phyloP scores from a whole-genome alignment of 1,140 invertebrate species.

The Platyura marginata region DNA sequence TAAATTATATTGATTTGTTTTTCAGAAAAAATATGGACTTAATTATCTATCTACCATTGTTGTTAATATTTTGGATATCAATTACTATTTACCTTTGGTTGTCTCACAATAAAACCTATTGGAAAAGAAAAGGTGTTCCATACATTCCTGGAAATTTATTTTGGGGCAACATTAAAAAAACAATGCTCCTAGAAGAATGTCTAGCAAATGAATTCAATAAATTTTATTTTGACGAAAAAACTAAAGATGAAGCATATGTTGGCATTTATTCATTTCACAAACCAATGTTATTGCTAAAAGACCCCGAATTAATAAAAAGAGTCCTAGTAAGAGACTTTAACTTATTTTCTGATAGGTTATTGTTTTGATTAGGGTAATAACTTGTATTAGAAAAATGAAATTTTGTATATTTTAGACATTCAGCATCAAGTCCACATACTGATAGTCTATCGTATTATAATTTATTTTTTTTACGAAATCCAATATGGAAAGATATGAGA shows the following conservation, averaged over 20 bases:
- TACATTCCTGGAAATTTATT: conserved; percentile 12
- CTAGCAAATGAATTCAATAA: conserved; percentile 13
- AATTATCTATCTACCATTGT: too few species aligned
- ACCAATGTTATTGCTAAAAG: conserved; percentile 23
- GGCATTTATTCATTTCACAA: conserved; percentile 17
- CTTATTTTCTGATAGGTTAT: conserved; percentile 9
- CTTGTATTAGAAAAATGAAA: background rate
- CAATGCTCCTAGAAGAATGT: conserved; percentile 10
- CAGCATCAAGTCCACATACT: background rate
- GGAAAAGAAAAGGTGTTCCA: conserved; percentile 17
- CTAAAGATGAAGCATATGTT: conserved; percentile 7
- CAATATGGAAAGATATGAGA: conserved; percentile 25
- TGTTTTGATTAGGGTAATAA: background rate
- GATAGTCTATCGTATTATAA: background rate
- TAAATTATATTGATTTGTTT: too few species aligned
- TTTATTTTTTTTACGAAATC: conserved; percentile 1
- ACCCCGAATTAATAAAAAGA: conserved; percentile 25
- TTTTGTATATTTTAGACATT: background rate
- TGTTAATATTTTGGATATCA: too few species aligned
- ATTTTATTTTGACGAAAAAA: conserved; percentile 12
- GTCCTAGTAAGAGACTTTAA: conserved; percentile 25
- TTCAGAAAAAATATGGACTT: too few species aligned
- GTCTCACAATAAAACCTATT: conserved; percentile 15
- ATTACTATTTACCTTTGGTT: too few species aligned
- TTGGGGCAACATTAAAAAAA: conserved; percentile 13